phyloP scores from a whole-genome alignment of 92 coral and sea anemone genomes.

The Palythoa caribaeorum region DNA sequence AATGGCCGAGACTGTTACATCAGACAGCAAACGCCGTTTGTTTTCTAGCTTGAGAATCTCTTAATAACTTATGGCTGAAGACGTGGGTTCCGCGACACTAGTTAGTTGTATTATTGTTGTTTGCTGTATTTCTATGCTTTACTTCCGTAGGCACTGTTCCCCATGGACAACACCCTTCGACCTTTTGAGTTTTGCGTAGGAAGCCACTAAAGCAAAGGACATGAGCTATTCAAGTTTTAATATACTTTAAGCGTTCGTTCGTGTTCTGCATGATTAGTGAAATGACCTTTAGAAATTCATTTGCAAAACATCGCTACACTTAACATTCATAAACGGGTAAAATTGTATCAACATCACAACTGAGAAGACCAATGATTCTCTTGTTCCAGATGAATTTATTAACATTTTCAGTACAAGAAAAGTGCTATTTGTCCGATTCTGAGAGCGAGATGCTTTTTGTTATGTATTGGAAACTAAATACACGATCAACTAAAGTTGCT shows the following conservation, averaged over 20 bases:
- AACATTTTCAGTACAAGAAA: neutral
- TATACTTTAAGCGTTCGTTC: neutral
- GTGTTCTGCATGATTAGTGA: neutral
- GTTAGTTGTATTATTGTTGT: neutral
- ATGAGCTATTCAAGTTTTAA: neutral
- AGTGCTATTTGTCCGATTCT: too few relatives aligned
- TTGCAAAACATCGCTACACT: neutral
- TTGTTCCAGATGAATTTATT: neutral
- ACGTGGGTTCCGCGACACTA: conserved; percentile 21
- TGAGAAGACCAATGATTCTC: neutral
- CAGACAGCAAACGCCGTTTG: neutral
- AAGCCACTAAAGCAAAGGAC: conserved; percentile 4
- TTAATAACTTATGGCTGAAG: neutral
- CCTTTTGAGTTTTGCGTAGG: conserved; percentile 27
- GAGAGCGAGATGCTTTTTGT: neutral
- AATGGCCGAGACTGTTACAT: neutral
- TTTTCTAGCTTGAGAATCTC: neutral
- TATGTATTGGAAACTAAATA: too few relatives aligned
- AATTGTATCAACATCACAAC: neutral
- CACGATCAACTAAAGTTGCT: too few relatives aligned
- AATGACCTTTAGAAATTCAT: neutral
- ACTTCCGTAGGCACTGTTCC: conserved; percentile 26
- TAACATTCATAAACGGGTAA: neutral
- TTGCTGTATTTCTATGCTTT: neutral
- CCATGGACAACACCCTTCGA: conserved; percentile 33